A percentile compares a stretch with the other conserved stretches of the same genome.
Evolutionary conservation across 1,140 invertebrate species (phyloP).

Genomic region (Thalassaphorura encarpata): DNA sequence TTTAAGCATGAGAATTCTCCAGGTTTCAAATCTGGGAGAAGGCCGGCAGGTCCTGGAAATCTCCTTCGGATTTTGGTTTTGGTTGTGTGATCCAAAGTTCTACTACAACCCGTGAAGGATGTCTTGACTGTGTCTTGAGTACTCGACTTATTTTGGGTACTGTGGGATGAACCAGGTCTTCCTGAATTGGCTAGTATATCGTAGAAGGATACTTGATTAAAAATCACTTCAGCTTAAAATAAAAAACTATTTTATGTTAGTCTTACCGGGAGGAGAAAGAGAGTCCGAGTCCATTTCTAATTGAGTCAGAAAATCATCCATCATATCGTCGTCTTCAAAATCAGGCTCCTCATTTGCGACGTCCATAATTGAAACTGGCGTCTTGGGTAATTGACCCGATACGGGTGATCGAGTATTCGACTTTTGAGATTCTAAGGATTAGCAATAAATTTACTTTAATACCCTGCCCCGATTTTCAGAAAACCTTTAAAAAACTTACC

Average conservation of each 20-base stretch:
- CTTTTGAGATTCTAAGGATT: too few species aligned
- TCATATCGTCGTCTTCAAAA: too few species aligned
- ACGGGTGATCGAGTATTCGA: too few species aligned
- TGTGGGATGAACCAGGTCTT: background rate
- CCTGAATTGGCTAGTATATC: background rate
- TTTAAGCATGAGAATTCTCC: background rate
- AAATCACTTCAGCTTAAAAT: background rate
- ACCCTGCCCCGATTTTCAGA: too few species aligned
- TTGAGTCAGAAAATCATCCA: too few species aligned
- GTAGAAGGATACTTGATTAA: background rate
- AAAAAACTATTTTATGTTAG: background rate
- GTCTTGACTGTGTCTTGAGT: background rate
- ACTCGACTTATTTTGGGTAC: background rate
- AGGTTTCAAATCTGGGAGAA: constrained; percentile 8
- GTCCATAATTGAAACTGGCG: too few species aligned
- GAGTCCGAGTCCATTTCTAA: too few species aligned
- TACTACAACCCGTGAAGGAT: background rate
- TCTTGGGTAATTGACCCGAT: too few species aligned
- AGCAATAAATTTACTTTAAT: too few species aligned
- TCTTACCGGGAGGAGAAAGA: too few species aligned
- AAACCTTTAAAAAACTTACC: too few species aligned
- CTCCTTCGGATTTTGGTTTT: constrained; percentile 5
- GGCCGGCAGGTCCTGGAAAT: constrained; percentile 21
- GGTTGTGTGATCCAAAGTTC: background rate
- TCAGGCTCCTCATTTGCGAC: too few species aligned